These are phyloP conservation scores for Hycleus cichorii DNA, from an alignment of 1,140 invertebrate genomes.

Conservation along the genomic window DNA sequence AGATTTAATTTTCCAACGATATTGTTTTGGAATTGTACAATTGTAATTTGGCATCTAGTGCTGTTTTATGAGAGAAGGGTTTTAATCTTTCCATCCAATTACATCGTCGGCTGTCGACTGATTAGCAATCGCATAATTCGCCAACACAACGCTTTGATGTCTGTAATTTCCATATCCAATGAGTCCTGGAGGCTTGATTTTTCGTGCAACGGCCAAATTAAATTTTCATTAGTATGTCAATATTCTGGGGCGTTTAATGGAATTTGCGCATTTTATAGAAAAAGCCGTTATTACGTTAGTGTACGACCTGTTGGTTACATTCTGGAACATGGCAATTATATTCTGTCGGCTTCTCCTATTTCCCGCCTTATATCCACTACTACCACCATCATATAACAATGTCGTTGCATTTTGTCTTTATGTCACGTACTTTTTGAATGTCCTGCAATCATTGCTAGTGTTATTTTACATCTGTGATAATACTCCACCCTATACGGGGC, in stretches of 20 bases:
- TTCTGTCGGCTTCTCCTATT: constrained; percentile 10
- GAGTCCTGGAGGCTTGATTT: constrained; percentile 24
- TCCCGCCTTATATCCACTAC: background rate
- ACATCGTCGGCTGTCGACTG: constrained; percentile 9
- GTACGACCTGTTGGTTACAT: constrained; percentile 31
- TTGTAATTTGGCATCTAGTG: too few relatives aligned
- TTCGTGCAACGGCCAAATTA: constrained; percentile 28
- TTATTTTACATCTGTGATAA: constrained; percentile 30
- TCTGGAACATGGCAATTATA: constrained; percentile 23
- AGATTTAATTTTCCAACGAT: too few relatives aligned
- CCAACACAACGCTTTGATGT: constrained; percentile 25
- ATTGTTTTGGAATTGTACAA: too few relatives aligned
- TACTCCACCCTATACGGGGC: constrained; percentile 8
- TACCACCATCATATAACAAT: background rate
- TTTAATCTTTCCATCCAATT: constrained; percentile 9
- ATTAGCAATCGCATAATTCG: constrained; percentile 21
- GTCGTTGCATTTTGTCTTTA: constrained; percentile 12
- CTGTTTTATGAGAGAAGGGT: background rate
- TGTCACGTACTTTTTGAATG: constrained; percentile 23
- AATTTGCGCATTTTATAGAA: constrained; percentile 31
- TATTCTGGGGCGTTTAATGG: constrained; percentile 31
- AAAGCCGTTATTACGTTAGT: constrained; percentile 29
- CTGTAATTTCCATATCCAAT: constrained; percentile 26
- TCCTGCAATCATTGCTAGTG: constrained; percentile 26
- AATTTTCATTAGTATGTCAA: constrained; percentile 37